Evolutionary conservation across 2,113 vertebrate genomes (phyloP).

Genomic region (Python bivittatus): DNA sequence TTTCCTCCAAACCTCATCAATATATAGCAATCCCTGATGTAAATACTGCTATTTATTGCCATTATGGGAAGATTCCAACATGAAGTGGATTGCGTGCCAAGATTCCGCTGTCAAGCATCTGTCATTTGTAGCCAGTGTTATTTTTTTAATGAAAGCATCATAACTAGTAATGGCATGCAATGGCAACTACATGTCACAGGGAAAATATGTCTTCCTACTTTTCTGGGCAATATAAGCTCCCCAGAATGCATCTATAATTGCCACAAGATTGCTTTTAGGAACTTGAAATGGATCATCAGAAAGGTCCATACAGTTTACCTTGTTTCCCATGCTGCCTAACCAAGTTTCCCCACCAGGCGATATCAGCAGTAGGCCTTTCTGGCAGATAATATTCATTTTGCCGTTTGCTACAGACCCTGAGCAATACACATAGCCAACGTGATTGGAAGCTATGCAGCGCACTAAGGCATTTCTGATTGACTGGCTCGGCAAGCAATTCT

Average conservation of each 20-base stretch:
- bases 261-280: background rate
- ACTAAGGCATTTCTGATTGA: background rate
- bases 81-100: conserved; percentile 34
- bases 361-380: no score
- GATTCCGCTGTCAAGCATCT: conserved; percentile 24
- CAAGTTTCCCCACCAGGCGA: background rate
- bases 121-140: conserved; percentile 32
- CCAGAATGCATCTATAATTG: background rate
- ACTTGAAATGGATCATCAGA: background rate
- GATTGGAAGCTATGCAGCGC: background rate
- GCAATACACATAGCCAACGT: background rate
- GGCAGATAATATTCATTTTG: background rate
- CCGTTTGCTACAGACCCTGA: background rate
- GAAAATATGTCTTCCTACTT: background rate
- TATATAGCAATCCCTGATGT: background rate
- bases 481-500: background rate
- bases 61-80: conserved; percentile 14
- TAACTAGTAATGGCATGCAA: background rate
- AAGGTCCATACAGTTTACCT: background rate
- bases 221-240: background rate
- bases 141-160: conserved; percentile 21
- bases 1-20: conserved; percentile 38
- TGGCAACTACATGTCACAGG: conserved; percentile 2
- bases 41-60: background rate
- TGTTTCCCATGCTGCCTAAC: background rate